Percentiles rank a stretch among this genome's conserved stretches.
Evolutionary conservation across 2,888 invertebrate genomes (phyloP).

Genomic region (Idaea straminata): DNA sequence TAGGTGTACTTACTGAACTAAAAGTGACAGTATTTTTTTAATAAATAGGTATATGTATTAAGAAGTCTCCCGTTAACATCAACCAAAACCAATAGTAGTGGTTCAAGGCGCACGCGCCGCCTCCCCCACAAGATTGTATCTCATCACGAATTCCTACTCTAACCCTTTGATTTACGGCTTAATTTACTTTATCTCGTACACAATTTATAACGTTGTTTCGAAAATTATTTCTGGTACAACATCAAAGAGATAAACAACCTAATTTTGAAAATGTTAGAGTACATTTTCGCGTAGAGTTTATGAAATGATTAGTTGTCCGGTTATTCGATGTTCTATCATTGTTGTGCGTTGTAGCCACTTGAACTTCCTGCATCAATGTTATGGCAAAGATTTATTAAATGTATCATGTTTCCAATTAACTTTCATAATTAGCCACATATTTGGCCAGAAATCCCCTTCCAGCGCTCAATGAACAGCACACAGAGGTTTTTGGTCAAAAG

Average conservation of each 20-base stretch:
- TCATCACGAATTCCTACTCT: slow-evolving; percentile 36
- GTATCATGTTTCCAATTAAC: neutral
- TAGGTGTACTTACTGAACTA: too few species aligned
- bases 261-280: neutral
- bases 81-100: slow-evolving; percentile 15
- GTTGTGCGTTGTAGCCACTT: neutral
- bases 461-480: too few species aligned
- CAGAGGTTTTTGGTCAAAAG: too few species aligned
- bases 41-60: neutral
- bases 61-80: slow-evolving; percentile 11
- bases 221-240: slow-evolving; percentile 20
- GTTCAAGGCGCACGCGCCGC: slow-evolving; percentile 34
- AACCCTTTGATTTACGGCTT: slow-evolving; percentile 38
- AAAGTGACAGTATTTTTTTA: too few species aligned
- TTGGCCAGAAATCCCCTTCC: neutral
- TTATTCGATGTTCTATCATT: neutral
- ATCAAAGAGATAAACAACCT: neutral
- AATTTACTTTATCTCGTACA: slow-evolving; percentile 30
- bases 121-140: slow-evolving; percentile 26
- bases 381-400: neutral
- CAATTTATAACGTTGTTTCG: slow-evolving; percentile 25
- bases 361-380: neutral
- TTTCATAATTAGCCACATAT: neutral
- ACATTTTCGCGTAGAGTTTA: neutral
- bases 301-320: neutral